phyloP scores from a whole-genome alignment of 1,140 invertebrate species.

The Oreohelix idahoensis region DNA sequence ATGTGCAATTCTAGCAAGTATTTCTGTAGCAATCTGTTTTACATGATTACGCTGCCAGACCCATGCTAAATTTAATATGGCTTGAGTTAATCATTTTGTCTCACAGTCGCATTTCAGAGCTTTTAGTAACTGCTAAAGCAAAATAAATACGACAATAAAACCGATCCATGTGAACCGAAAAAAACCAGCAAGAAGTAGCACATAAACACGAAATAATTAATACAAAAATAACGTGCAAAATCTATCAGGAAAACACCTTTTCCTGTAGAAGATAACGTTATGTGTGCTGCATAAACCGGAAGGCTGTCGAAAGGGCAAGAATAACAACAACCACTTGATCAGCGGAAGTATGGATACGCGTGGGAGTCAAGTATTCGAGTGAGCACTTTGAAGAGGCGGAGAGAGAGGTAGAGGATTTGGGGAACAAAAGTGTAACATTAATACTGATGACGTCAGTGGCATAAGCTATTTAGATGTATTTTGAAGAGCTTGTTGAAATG shows the following conservation, averaged over 20 bases:
- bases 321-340: not conserved
- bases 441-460: not conserved
- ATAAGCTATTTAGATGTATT: not conserved
- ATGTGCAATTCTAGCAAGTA: too few relatives aligned
- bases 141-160: too few relatives aligned
- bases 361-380: not conserved
- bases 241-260: not conserved
- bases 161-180: too few relatives aligned
- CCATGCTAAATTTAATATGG: too few relatives aligned
- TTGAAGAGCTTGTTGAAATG: not conserved
- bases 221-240: not conserved
- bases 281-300: not conserved
- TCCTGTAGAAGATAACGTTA: not conserved
- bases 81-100: too few relatives aligned
- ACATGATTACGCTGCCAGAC: too few relatives aligned
- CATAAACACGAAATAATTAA: not conserved
- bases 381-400: not conserved
- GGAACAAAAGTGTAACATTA: not conserved
- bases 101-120: too few relatives aligned
- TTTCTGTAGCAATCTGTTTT: too few relatives aligned
- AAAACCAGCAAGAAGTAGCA: not conserved
- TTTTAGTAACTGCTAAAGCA: too few relatives aligned
- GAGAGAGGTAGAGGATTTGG: not conserved
- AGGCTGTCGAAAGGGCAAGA: not conserved
- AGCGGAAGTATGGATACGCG: slow-evolving; percentile 5